phyloP scores from a whole-genome alignment of 2,113 vertebrate genomes.

The Numenius arquata region DNA sequence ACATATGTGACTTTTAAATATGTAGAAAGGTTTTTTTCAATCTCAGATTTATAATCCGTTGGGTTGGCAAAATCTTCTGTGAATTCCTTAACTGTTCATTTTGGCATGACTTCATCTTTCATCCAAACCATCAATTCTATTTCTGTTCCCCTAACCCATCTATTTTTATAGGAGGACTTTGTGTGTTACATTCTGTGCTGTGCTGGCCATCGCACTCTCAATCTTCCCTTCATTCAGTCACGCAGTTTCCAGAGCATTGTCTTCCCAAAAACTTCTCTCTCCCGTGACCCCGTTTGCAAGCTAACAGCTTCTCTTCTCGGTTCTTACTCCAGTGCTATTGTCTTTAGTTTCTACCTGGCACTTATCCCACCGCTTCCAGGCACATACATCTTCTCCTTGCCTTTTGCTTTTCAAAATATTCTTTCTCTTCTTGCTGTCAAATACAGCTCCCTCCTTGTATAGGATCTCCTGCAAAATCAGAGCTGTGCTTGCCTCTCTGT shows the following conservation, averaged over 20 bases:
- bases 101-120: not conserved
- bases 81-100: not conserved
- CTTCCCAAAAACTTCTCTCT: not conserved
- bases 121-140: not conserved
- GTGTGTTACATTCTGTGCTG: not conserved
- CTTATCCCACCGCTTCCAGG: not conserved
- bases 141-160: slow-evolving; percentile 4
- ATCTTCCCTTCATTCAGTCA: not conserved
- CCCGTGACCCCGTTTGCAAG: not conserved
- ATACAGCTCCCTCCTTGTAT: not conserved
- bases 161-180: not conserved
- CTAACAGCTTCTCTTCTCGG: not conserved
- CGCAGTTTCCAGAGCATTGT: not conserved
- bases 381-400: not conserved
- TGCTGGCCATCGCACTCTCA: not conserved
- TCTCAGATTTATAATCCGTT: not conserved
- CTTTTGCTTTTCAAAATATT: not conserved
- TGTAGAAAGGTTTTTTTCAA: not conserved
- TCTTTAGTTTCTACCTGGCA: not conserved
- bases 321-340: not conserved
- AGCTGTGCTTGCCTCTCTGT: not conserved
- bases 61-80: not conserved
- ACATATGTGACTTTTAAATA: not conserved
- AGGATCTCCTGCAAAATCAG: not conserved
- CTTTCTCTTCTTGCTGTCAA: not conserved